phyloP scores from a whole-genome alignment of 1,140 invertebrate species.

The Phymorhynchus buccinoides region DNA sequence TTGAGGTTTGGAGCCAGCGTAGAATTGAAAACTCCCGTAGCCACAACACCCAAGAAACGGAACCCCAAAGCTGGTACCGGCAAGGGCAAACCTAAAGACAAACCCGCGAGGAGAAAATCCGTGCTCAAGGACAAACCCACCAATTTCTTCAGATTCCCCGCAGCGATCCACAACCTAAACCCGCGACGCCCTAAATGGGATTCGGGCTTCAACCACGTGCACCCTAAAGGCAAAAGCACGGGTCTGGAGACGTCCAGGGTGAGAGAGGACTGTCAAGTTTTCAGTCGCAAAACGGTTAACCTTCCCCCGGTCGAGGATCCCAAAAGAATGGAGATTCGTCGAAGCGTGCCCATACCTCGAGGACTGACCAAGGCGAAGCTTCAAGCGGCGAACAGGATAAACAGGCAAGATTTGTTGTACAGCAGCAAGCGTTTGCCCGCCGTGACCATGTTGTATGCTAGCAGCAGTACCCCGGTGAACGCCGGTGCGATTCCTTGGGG shows the following conservation, averaged over 20 bases:
- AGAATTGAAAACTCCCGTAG: neutral
- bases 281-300: neutral
- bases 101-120: neutral
- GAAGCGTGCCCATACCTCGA: neutral
- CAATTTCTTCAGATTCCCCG: neutral
- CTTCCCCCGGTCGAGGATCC: neutral
- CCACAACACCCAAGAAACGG: neutral
- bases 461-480: neutral
- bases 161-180: neutral
- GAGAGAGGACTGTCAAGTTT: neutral
- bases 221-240: conserved; percentile 19
- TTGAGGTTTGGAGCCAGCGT: conserved; percentile 18
- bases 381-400: neutral
- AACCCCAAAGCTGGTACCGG: neutral
- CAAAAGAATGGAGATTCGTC: neutral
- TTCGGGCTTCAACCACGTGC: conserved; percentile 12
- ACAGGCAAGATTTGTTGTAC: too few species aligned
- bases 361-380: neutral
- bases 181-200: neutral
- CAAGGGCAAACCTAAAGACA: neutral
- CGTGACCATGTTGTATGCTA: neutral
- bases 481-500: neutral
- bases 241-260: neutral
- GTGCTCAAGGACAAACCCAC: neutral
- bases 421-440: neutral